Evolutionary conservation across 2,797 vertebrate species (phyloP).

Genomic region (Tadarida brasiliensis): DNA sequence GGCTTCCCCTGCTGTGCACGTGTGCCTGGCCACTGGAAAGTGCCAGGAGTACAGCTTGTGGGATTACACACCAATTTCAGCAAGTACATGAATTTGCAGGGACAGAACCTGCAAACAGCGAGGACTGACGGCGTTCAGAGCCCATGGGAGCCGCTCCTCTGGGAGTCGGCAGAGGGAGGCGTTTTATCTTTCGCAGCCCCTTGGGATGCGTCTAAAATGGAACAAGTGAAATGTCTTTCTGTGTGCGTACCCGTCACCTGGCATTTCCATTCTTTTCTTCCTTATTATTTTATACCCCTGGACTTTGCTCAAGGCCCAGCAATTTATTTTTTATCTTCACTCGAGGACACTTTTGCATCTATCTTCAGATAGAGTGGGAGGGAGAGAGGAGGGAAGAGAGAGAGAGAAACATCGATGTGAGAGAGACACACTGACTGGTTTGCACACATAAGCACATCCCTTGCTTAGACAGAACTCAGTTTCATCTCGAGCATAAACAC

Average conservation of each 20-base stretch:
- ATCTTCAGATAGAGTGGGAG: no score
- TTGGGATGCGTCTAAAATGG: background rate
- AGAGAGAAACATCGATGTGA: no score
- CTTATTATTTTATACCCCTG: slow-evolving; percentile 33
- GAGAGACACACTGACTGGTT: no score
- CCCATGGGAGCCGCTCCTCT: background rate
- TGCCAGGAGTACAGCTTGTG: background rate
- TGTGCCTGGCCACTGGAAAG: background rate
- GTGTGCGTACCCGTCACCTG: background rate
- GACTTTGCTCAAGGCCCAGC: background rate
- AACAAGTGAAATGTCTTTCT: background rate
- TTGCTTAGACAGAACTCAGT: background rate
- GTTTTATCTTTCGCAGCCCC: background rate
- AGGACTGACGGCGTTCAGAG: background rate
- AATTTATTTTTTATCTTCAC: background rate
- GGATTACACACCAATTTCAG: background rate
- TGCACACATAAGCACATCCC: background rate
- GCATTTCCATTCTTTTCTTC: background rate
- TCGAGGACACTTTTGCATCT: no score
- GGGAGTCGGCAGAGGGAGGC: background rate
- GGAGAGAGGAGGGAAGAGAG: no score
- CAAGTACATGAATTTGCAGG: background rate
- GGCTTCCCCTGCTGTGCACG: background rate
- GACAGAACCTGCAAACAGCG: background rate
- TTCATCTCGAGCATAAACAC: background rate